Conservation (phyloP, 2,888 invertebrate genomes). For the Alviniconcha strummeri region DNA sequence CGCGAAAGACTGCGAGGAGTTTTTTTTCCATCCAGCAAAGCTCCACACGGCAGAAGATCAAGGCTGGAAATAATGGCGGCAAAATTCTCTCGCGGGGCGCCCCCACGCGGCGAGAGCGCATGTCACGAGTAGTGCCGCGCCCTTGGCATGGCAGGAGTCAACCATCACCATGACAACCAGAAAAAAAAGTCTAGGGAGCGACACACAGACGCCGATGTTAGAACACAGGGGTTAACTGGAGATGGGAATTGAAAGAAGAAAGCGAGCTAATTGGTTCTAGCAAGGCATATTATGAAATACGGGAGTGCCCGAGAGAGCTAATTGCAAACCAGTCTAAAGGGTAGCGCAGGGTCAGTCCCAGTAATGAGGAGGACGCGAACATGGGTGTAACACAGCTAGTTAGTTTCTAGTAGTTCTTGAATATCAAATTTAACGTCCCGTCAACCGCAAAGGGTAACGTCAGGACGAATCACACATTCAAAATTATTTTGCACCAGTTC, state of each 20-base stretch:
- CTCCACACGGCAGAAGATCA: not conserved
- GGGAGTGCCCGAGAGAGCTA: not conserved
- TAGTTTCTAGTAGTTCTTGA: too few relatives aligned
- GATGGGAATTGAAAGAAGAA: not conserved
- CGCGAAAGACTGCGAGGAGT: too few relatives aligned
- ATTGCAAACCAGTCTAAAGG: too few relatives aligned
- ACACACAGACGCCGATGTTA: not conserved
- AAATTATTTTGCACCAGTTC: too few relatives aligned
- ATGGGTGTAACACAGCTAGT: too few relatives aligned
- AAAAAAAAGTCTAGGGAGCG: not conserved
- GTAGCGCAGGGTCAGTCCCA: too few relatives aligned
- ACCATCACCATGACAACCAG: slow-evolving; percentile 12
- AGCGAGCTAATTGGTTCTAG: not conserved
- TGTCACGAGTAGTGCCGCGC: not conserved
- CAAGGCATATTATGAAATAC: slow-evolving; percentile 20
- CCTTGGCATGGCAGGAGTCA: slow-evolving; percentile 1
- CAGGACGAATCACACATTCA: too few relatives aligned
- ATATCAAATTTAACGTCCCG: too few relatives aligned
- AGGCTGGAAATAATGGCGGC: slow-evolving; percentile 14
- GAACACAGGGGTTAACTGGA: not conserved
- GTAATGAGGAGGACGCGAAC: too few relatives aligned
- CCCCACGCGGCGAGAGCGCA: slow-evolving; percentile 9
- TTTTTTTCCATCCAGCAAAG: too few relatives aligned
- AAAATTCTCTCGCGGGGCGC: not conserved
- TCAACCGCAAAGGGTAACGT: too few relatives aligned